Evolutionary conservation across 2,113 vertebrate genomes (phyloP), one percentile per base, ranked within the genome.

Genomic region (Raja brachyura): DNA sequence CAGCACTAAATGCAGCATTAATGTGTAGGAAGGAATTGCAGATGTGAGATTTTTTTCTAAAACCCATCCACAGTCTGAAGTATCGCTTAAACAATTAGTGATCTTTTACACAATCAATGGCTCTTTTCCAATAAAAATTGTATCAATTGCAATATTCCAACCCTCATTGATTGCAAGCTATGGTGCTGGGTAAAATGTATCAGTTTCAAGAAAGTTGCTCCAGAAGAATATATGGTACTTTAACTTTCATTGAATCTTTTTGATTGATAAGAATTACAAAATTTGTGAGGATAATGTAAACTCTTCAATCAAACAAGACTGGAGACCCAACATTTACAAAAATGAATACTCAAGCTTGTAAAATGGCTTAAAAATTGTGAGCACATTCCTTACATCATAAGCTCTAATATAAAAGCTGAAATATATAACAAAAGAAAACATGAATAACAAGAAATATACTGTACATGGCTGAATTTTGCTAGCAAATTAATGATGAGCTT

Each of bases 261-360:
- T 88, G 63, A 88, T 63, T 88, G 83, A 31, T 13, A 7, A 2
- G 59, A 88, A 88, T 88, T 63, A 66, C 13, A 88, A 63, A 63
- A 88, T 33, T 31, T 88, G 83, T 88, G 28, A 31, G 59, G 59
- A 88, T 86, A 63, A 86, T 86, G 59, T n/a, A 31, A n/a, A 86
- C 63, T 5, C 56, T 63, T 88, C n/a, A 13, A 63, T 88, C 59
- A 88, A 63, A 88, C n/a, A 10, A 88, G 59, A 66, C 28, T 31
- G 59, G 14, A 88, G 31, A 88, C 22, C 83, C 56, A 20, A 11
- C 54, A 86, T 86, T 86, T 61, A 61, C 9, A 61, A 18, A 63
- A 14, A 31, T 86, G 5, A 33, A 63, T 31, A 28, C 28, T 88
- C 5, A 63, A 63, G 28, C 28, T 63, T 33, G n/a, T 31, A 31